Evolutionary conservation across 2,797 vertebrate genomes (phyloP).

Genomic region (Amblyopsis hoosieri): DNA sequence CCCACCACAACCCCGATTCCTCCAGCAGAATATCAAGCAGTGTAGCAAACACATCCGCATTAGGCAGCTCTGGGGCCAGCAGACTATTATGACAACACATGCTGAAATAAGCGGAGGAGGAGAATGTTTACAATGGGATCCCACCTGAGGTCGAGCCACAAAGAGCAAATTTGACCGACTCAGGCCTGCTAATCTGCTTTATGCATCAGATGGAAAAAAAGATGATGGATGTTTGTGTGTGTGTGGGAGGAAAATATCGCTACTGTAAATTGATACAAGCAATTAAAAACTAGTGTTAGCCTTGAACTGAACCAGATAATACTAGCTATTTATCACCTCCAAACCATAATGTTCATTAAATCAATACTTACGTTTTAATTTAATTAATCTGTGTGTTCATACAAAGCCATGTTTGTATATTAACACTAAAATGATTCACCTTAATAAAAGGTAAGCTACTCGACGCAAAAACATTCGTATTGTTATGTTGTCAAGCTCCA

Average conservation of each 20-base stretch:
- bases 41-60: constrained; percentile 40
- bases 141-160: constrained; percentile 33
- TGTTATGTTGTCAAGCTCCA: no score
- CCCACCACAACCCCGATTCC: constrained; percentile 26
- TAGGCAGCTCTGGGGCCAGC: constrained; percentile 25
- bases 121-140: constrained; percentile 20
- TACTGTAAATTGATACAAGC: constrained; percentile 14
- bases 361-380: neutral
- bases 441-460: no score
- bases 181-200: constrained; percentile 43
- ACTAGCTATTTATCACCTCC: neutral
- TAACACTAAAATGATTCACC: constrained; percentile 1
- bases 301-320: constrained; percentile 23
- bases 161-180: constrained; percentile 18
- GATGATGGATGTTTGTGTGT: constrained; percentile 36
- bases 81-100: constrained; percentile 32
- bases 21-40: constrained; percentile 31
- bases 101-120: constrained; percentile 46
- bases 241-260: neutral
- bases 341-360: constrained; percentile 21
- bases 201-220: constrained; percentile 46
- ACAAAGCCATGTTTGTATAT: neutral
- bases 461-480: no score
- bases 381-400: constrained; percentile 3
- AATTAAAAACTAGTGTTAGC: constrained; percentile 24